Percentiles rank a stretch among this genome's conserved stretches.
These are phyloP conservation scores for Synanceia verrucosa DNA, from an alignment of 2,797 vertebrate genomes.

Conservation along the genomic window DNA sequence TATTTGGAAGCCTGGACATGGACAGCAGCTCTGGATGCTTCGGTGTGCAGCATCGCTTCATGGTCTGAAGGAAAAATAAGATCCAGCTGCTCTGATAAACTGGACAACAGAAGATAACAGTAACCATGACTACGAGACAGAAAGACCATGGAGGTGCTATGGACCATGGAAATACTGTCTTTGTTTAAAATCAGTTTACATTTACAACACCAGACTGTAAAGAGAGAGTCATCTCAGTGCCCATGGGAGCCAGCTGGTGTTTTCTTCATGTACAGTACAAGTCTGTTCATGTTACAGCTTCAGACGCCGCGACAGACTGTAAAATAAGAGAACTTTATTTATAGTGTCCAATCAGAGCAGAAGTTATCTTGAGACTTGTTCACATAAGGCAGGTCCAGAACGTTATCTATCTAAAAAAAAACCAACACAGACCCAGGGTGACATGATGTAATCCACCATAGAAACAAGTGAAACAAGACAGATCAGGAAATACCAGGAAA, in stretches of 20 bases:
- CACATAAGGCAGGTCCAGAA: not conserved
- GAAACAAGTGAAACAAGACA: no score
- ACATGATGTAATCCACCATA: not conserved
- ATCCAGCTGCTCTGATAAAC: not conserved
- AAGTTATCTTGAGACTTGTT: not conserved
- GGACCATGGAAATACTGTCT: not conserved
- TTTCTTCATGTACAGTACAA: not conserved
- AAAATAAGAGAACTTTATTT: not conserved
- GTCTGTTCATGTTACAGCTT: not conserved
- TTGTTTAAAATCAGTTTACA: not conserved
- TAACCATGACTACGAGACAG: no score
- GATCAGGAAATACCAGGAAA: no score
- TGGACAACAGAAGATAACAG: not conserved
- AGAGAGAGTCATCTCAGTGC: not conserved
- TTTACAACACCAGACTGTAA: no score
- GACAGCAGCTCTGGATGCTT: no score
- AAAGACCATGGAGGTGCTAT: no score
- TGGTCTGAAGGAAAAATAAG: not conserved
- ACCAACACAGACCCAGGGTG: not conserved
- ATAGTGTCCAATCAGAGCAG: not conserved
- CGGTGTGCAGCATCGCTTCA: no score
- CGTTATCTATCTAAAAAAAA: not conserved
- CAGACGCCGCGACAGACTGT: not conserved
- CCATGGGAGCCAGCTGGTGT: constrained; percentile 9
- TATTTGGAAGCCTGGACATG: no score